Evolutionary conservation across 2,888 invertebrate genomes (phyloP).

Genomic region (Athalia rosae): DNA sequence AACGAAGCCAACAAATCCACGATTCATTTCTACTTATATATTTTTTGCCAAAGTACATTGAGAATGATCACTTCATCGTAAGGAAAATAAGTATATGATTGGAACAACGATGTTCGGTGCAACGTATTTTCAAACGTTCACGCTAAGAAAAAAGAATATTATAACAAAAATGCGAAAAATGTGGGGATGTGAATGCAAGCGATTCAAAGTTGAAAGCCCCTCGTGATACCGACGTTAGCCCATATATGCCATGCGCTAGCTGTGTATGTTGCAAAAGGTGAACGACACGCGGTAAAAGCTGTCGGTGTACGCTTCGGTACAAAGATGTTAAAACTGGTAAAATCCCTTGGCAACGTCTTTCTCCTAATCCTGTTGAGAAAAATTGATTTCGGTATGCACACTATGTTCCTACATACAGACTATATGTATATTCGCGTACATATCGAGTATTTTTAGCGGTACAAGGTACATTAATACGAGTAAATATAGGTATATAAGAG

Average conservation of each 20-base stretch:
- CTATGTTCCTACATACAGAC: too few species aligned
- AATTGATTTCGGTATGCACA: slow-evolving; percentile 1
- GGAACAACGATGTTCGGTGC: background rate
- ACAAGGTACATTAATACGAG: too few species aligned
- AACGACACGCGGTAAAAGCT: slow-evolving; percentile 14
- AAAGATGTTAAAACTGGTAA: background rate
- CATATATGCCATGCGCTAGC: background rate
- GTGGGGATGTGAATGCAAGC: background rate
- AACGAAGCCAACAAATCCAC: too few species aligned
- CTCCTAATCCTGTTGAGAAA: slow-evolving; percentile 9
- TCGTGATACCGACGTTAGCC: background rate
- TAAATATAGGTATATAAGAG: too few species aligned
- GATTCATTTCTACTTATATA: too few species aligned
- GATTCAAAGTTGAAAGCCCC: slow-evolving; percentile 38
- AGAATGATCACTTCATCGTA: too few species aligned
- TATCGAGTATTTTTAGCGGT: background rate
- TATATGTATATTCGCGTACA: too few species aligned
- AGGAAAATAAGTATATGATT: background rate
- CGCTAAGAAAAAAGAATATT: too few species aligned
- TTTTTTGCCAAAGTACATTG: too few species aligned
- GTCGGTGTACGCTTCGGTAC: background rate
- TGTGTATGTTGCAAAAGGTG: slow-evolving; percentile 13
- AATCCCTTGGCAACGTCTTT: background rate
- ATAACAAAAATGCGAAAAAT: background rate
- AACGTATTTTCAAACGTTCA: too few species aligned